Evolutionary conservation across 2,797 vertebrate species (phyloP).

Genomic region (Catharus ustulatus): DNA sequence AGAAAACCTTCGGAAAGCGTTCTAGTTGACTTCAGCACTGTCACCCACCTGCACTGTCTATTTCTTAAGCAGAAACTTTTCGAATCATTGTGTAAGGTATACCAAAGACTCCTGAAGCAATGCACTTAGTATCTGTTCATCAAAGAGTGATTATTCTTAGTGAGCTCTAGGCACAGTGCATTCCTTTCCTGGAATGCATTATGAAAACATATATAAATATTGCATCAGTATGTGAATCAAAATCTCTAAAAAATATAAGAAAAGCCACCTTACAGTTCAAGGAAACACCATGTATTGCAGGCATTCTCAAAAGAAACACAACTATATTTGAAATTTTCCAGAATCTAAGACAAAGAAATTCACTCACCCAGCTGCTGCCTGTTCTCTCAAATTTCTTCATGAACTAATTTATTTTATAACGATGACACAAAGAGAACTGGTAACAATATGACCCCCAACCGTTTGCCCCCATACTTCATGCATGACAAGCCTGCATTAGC

Average conservation of each 20-base stretch:
- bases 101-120: not conserved
- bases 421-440: not conserved
- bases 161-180: not conserved
- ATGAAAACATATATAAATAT: not conserved
- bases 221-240: not conserved
- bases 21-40: not conserved
- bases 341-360: not conserved
- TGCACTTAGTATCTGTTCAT: not conserved
- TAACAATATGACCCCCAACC: not conserved
- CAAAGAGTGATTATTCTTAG: not conserved
- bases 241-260: not conserved
- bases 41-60: not conserved
- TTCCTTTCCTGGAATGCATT: not conserved
- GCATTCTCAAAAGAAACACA: not conserved
- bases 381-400: not conserved
- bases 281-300: not conserved
- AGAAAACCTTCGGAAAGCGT: not conserved
- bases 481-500: not conserved
- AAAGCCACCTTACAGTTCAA: not conserved
- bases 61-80: not conserved
- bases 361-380: not conserved
- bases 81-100: not conserved
- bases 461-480: not conserved
- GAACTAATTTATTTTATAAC: not conserved
- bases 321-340: not conserved